Base-by-base conservation (phyloP, 2,888 invertebrate species). In the Neoitamus cyanurus region DNA sequence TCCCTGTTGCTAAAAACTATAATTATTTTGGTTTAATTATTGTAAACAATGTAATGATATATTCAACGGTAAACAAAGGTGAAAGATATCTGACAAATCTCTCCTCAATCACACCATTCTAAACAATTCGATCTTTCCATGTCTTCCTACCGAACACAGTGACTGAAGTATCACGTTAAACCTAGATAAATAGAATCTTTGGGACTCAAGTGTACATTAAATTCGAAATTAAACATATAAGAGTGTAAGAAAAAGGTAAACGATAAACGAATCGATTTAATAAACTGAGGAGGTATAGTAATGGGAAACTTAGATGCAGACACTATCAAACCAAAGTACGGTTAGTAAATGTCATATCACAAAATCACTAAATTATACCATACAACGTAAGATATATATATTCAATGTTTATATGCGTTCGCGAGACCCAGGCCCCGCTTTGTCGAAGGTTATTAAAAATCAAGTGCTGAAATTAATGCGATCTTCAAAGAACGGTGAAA, bases 341-440 rank as follows among this genome's bases (percentile, higher is more conserved):
- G 5, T 31, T 48, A 31, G 31, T 28, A 48, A 78, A 58, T 78
- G 5, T 78, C 34, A 58, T 28, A 25, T 82, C 31, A 69, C 30
- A 82, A 82, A 82, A 82, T 69, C 37, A 37, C 82, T 69, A 82
- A 82, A 69, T 37, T 69, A 15, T 42, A 69, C 36, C 69, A 68
- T 42, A 82, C 82, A 82, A 82, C 82, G 84, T 84, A 84, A 84
- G 84, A 84, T 46, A 84, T 84, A 78, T 84, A 84, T 84, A 84
- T 84, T 70, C 20, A 31, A 70, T 70, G 31, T 78, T 78, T 9
- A 58, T 58, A 78, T 78, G 58, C 77, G 37, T 15, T 78, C 30
- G 4, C 31, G 78, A 77, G 9, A 77, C 30, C 11, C 30, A 31
- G 9, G 4, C 6, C 13, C 30, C 9, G n/a, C 5, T 11, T 42